Evolutionary conservation across 2,797 vertebrate genomes (phyloP).

Genomic region (Myotis daubentonii): DNA sequence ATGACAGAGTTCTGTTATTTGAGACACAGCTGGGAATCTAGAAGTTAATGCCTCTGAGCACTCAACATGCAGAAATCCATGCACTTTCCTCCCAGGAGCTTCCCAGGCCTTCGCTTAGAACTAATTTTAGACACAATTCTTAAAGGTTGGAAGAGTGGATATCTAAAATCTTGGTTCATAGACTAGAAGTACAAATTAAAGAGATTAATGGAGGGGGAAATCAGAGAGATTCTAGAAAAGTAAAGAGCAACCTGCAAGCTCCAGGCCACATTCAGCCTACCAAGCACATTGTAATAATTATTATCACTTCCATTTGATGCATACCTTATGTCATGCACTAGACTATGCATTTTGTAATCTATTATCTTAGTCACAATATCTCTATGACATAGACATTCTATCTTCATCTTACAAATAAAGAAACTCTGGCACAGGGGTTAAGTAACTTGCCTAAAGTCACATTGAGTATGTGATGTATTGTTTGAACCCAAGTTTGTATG

Average conservation of each 20-base stretch:
- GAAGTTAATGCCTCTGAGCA: neutral
- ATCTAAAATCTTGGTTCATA: constrained; percentile 17
- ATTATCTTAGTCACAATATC: neutral
- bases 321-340: neutral
- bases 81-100: neutral
- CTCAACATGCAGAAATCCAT: constrained; percentile 22
- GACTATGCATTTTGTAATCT: constrained; percentile 1
- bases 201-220: neutral
- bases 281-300: neutral
- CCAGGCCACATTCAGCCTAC: neutral
- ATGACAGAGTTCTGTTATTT: neutral
- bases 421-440: neutral
- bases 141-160: neutral
- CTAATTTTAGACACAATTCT: constrained; percentile 21
- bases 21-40: neutral
- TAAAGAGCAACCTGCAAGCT: neutral
- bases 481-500: neutral
- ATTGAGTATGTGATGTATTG: neutral
- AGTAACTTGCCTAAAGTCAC: constrained; percentile 2
- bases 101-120: neutral
- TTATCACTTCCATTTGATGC: neutral
- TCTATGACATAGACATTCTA: neutral
- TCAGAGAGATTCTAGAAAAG: constrained; percentile 5
- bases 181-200: neutral
- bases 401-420: neutral